Conservation (phyloP, 2,797 vertebrate genomes). For the Yasuhikotakia modesta region DNA sequence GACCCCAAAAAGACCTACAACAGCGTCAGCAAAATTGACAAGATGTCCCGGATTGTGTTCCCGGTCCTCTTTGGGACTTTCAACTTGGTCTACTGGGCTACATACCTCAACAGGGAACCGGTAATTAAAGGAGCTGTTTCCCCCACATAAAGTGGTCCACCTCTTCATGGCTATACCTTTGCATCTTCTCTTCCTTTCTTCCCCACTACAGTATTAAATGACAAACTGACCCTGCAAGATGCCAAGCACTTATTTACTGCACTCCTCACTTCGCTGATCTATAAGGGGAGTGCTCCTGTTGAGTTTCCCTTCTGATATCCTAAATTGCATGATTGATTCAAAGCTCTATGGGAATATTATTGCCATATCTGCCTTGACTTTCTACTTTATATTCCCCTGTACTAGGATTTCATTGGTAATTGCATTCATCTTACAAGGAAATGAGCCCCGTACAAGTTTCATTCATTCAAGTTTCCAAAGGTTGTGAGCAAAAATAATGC, state of each 20-base stretch:
- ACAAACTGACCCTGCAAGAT: constrained; percentile 71
- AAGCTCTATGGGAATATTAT: constrained; percentile 82
- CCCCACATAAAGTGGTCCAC: constrained; percentile 64
- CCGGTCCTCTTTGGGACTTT: constrained; percentile 96
- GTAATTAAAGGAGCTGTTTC: constrained; percentile 88
- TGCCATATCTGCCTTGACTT: constrained; percentile 86
- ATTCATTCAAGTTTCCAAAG: constrained; percentile 48
- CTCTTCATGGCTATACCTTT: not conserved
- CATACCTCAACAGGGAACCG: constrained; percentile 95
- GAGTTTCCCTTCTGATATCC: constrained; percentile 56
- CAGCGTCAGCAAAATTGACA: constrained; percentile 98
- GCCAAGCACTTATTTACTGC: constrained; percentile 69
- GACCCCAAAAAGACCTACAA: constrained; percentile 99
- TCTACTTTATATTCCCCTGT: constrained; percentile 76
- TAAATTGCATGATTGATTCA: constrained; percentile 81
- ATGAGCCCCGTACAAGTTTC: constrained; percentile 66
- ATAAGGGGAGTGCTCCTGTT: constrained; percentile 68
- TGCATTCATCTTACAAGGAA: constrained; percentile 65
- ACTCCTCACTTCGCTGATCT: constrained; percentile 72
- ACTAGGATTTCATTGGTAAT: constrained; percentile 72
- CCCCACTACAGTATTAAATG: constrained; percentile 67
- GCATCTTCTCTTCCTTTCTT: constrained; percentile 53
- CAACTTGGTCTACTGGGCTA: constrained; percentile 98
- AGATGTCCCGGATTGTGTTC: constrained; percentile 97
- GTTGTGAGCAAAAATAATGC: constrained; percentile 53